Conservation (phyloP, 2,113 vertebrate genomes). For the Rhinogobius similis region DNA sequence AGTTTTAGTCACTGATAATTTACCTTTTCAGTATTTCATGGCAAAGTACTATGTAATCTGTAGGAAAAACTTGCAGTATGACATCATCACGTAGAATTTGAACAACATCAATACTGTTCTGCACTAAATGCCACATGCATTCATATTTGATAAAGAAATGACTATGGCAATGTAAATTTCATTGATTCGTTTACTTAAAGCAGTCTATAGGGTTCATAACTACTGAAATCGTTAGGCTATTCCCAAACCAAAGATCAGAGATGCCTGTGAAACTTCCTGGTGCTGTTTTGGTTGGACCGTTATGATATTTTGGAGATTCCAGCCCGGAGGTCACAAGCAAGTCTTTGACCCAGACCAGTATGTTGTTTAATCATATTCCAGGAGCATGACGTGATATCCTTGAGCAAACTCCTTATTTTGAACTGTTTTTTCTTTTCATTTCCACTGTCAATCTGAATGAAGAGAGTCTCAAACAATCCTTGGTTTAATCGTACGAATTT, state of each 20-base stretch:
- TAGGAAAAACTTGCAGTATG: too few relatives aligned
- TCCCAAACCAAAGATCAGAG: not conserved
- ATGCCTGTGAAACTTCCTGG: not conserved
- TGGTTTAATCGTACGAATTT: slow-evolving; percentile 25
- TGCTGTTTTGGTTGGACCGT: not conserved
- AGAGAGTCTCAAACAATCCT: slow-evolving; percentile 4
- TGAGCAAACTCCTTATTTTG: not conserved
- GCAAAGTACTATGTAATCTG: too few relatives aligned
- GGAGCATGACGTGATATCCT: not conserved
- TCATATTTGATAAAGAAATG: not conserved
- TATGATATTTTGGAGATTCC: not conserved
- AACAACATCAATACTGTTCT: not conserved
- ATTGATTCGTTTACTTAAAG: too few relatives aligned
- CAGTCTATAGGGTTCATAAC: too few relatives aligned
- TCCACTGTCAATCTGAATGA: not conserved
- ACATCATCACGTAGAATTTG: too few relatives aligned
- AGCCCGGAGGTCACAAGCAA: not conserved
- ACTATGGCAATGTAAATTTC: not conserved
- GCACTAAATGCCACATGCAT: not conserved
- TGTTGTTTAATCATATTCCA: not conserved
- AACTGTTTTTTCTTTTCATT: not conserved
- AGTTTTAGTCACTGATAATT: too few relatives aligned
- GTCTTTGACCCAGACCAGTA: not conserved
- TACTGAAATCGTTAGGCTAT: too few relatives aligned
- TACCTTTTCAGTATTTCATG: too few relatives aligned